A percentile compares a stretch with the other conserved stretches of the same genome.
Evolutionary conservation across 2,888 invertebrate genomes (phyloP).

Genomic region (Drosophila multiciliata): DNA sequence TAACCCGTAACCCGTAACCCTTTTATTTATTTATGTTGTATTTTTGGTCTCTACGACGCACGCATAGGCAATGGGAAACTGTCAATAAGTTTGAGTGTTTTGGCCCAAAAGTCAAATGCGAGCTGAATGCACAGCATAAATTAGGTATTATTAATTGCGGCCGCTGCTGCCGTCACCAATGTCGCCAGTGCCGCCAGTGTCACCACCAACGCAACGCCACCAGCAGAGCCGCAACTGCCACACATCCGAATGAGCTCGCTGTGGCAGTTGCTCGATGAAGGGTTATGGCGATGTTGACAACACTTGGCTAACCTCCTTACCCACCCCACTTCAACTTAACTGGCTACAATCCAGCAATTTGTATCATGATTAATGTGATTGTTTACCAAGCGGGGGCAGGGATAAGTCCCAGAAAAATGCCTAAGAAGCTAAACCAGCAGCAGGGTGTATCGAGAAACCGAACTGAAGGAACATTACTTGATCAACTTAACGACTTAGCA

Average conservation of each 20-base stretch:
- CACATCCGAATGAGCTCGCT: conserved; percentile 2
- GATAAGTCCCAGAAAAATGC: conserved; percentile 13
- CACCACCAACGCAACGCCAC: conserved; percentile 27
- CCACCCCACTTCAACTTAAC: background rate
- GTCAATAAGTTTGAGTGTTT: conserved; percentile 72
- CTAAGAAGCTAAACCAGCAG: conserved; percentile 8
- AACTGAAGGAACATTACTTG: conserved; percentile 8
- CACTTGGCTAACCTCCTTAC: conserved; percentile 39
- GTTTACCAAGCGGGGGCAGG: conserved; percentile 39
- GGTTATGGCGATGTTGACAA: conserved; percentile 73
- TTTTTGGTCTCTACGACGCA: conserved; percentile 27
- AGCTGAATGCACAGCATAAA: conserved; percentile 70
- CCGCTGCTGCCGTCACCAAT: conserved; percentile 48
- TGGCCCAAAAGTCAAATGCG: conserved; percentile 64
- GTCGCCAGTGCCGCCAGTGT: conserved; percentile 55
- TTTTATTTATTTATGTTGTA: conserved; percentile 32
- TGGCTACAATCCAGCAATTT: conserved; percentile 31
- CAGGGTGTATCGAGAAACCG: background rate
- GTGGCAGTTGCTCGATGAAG: conserved; percentile 46
- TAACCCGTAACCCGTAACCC: conserved; percentile 36
- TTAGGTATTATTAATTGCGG: conserved; percentile 78
- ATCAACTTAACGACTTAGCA: background rate
- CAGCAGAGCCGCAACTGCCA: conserved; percentile 33
- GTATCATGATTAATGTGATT: conserved; percentile 50
- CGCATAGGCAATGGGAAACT: conserved; percentile 42